Conservation (phyloP, 1,140 invertebrate species). For the Eciton burchellii region DNA sequence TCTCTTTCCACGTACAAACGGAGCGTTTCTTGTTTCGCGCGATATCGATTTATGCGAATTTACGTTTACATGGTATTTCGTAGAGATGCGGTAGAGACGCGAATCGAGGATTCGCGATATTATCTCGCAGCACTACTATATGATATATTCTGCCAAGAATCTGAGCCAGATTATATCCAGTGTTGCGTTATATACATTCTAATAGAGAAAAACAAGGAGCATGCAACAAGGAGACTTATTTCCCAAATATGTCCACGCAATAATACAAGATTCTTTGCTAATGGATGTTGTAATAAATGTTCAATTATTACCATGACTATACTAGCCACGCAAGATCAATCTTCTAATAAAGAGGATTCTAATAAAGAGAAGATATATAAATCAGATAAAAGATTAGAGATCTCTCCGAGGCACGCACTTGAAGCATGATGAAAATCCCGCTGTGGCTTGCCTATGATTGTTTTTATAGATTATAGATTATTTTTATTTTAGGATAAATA, state of each 20-base stretch:
- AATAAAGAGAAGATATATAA: no score
- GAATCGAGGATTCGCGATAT: not conserved
- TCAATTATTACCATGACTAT: no score
- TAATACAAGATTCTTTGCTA: no score
- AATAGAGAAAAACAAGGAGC: not conserved
- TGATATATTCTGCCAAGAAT: slow-evolving; percentile 21
- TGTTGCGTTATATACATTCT: slow-evolving; percentile 13
- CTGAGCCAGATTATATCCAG: not conserved
- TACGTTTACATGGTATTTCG: slow-evolving; percentile 46
- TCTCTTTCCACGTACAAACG: slow-evolving; percentile 38
- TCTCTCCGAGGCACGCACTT: no score
- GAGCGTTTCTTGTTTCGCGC: slow-evolving; percentile 37
- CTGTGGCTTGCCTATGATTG: no score
- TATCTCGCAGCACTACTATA: slow-evolving; percentile 39
- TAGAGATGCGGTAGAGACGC: not conserved
- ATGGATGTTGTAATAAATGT: no score
- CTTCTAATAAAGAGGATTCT: no score
- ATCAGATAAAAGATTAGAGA: no score
- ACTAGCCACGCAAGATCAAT: no score
- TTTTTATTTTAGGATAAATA: no score
- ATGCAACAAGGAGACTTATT: not conserved
- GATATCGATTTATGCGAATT: slow-evolving; percentile 57
- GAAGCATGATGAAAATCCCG: no score
- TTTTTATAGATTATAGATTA: no score
- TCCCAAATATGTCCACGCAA: not conserved